These are phyloP conservation scores for Esperia sulphurella DNA, from an alignment of 2,888 invertebrate species.

Conservation along the genomic window DNA sequence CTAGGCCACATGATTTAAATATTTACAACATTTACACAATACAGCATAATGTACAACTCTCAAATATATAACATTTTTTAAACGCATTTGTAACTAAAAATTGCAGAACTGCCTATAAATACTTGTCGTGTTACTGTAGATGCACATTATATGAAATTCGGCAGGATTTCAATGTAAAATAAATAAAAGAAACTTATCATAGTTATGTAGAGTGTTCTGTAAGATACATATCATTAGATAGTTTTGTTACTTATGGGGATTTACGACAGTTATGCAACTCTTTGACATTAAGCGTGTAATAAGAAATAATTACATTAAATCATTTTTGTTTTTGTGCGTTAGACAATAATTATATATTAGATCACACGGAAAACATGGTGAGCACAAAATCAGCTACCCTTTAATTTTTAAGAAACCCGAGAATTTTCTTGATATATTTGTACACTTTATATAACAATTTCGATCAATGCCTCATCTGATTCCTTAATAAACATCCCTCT, in stretches of 20 bases:
- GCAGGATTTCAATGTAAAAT: no score
- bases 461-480: background rate
- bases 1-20: constrained; percentile 21
- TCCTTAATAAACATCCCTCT: background rate
- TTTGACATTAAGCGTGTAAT: no score
- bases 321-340: background rate
- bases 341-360: background rate
- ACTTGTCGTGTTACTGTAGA: no score
- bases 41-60: background rate
- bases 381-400: no score
- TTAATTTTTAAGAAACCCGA: no score
- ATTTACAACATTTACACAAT: constrained; percentile 11
- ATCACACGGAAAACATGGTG: background rate
- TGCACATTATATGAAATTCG: no score
- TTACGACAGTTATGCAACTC: background rate
- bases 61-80: background rate
- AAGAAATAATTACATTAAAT: no score
- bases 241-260: no score
- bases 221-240: no score
- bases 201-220: no score
- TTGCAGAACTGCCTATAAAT: background rate
- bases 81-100: no score
- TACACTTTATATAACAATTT: background rate
- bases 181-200: no score
- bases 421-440: background rate